phyloP scores from a whole-genome alignment of 2,797 vertebrate genomes.

The Thripadectes ignobilis region DNA sequence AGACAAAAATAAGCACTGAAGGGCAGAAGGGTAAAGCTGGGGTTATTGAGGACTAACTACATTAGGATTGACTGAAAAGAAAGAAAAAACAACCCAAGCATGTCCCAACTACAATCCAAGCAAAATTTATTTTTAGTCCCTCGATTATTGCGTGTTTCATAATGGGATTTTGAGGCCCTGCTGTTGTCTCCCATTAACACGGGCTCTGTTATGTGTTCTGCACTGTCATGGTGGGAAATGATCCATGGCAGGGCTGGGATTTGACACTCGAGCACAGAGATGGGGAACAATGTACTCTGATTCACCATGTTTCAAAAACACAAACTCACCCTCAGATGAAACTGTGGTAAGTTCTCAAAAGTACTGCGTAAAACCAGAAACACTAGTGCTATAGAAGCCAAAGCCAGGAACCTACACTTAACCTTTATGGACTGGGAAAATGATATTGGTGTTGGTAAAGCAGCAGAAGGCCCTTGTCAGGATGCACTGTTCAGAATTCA shows the following conservation, averaged over 20 bases:
- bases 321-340: neutral
- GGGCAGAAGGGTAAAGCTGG: constrained; percentile 9
- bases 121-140: constrained; percentile 36
- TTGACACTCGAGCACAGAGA: neutral
- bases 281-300: neutral
- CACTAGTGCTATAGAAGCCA: neutral
- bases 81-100: neutral
- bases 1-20: constrained; percentile 43
- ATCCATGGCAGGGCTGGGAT: neutral
- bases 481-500: neutral
- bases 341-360: neutral
- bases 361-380: neutral
- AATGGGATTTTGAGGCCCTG: neutral
- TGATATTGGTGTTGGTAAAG: neutral
- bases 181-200: neutral
- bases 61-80: constrained; percentile 27
- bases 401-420: neutral
- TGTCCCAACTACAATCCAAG: constrained; percentile 26
- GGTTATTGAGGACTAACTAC: constrained; percentile 35
- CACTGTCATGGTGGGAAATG: neutral
- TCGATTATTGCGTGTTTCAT: neutral
- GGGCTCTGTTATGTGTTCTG: neutral
- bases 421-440: neutral
- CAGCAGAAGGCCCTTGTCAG: neutral
- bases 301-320: neutral